A percentile compares a stretch with the other conserved stretches of the same genome.
Conservation (phyloP, 1,140 invertebrate species). For the Lethrus apterus region DNA sequence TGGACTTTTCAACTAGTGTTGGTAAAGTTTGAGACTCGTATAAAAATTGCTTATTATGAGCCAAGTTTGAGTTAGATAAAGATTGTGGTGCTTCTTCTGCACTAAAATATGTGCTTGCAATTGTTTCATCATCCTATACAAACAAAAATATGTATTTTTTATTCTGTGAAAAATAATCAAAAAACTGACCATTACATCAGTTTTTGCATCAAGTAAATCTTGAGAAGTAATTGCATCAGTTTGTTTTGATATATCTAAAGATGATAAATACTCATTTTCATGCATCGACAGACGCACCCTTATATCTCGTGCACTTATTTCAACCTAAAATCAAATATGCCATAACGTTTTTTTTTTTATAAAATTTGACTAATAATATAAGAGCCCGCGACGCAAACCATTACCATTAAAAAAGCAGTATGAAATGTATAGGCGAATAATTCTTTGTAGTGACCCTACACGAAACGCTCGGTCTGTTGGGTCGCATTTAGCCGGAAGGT, state of each 20-base stretch:
- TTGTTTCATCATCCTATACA: conserved; percentile 8
- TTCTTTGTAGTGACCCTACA: too few species aligned
- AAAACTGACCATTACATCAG: conserved; percentile 1
- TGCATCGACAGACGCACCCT: conserved; percentile 48
- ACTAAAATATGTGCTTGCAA: conserved; percentile 10
- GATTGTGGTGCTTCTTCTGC: conserved; percentile 1
- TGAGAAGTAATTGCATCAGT: too few species aligned
- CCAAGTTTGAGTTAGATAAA: not conserved
- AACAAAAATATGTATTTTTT: not conserved
- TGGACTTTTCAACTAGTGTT: conserved; percentile 2
- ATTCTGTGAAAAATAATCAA: not conserved
- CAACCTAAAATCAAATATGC: conserved; percentile 41
- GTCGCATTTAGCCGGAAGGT: too few species aligned
- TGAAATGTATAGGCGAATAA: too few species aligned
- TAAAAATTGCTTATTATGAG: conserved; percentile 4
- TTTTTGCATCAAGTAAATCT: not conserved
- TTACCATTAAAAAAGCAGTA: too few species aligned
- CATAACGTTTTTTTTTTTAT: not conserved
- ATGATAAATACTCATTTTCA: conserved; percentile 28
- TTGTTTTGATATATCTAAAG: too few species aligned
- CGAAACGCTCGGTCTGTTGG: too few species aligned
- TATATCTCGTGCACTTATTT: conserved; percentile 65
- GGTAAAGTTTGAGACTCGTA: conserved; percentile 2
- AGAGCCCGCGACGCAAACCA: too few species aligned
- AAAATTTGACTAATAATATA: too few species aligned